phyloP scores from a whole-genome alignment of 1,140 invertebrate species.

The Aphelinus atriplicis region DNA sequence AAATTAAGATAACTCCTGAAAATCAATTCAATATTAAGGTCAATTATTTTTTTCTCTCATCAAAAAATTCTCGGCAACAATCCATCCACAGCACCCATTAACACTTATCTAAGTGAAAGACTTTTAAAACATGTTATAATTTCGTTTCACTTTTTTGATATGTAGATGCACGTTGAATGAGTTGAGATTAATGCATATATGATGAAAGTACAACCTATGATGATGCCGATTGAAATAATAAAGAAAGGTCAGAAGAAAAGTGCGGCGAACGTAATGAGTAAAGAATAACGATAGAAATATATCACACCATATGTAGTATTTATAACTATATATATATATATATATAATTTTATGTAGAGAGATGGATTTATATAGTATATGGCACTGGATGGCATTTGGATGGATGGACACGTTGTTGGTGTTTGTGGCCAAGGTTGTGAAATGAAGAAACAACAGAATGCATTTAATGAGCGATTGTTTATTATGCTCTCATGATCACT shows the following conservation, averaged over 20 bases:
- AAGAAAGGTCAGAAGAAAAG: background rate
- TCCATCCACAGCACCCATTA: no score
- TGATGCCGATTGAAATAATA: conserved; percentile 7
- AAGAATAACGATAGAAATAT: background rate
- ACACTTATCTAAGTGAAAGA: no score
- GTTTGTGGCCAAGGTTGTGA: conserved; percentile 64
- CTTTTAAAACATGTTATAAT: no score
- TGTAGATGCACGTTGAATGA: background rate
- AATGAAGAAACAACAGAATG: conserved; percentile 69
- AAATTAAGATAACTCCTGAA: no score
- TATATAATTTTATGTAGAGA: conserved; percentile 19
- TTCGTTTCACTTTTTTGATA: no score
- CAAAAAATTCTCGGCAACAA: background rate
- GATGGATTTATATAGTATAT: conserved; percentile 27
- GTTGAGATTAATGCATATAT: conserved; percentile 21
- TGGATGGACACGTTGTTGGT: conserved; percentile 56
- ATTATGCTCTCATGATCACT: conserved; percentile 69
- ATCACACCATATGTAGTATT: conserved; percentile 15
- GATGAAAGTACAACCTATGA: conserved; percentile 12
- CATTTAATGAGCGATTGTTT: conserved; percentile 69
- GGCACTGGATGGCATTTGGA: conserved; percentile 42
- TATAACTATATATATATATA: conserved; percentile 24
- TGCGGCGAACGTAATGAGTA: conserved; percentile 18
- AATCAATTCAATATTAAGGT: no score
- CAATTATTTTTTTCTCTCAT: background rate